phyloP scores from a whole-genome alignment of 2,113 vertebrate species.

The Stomatorhinus ivindoensis region DNA sequence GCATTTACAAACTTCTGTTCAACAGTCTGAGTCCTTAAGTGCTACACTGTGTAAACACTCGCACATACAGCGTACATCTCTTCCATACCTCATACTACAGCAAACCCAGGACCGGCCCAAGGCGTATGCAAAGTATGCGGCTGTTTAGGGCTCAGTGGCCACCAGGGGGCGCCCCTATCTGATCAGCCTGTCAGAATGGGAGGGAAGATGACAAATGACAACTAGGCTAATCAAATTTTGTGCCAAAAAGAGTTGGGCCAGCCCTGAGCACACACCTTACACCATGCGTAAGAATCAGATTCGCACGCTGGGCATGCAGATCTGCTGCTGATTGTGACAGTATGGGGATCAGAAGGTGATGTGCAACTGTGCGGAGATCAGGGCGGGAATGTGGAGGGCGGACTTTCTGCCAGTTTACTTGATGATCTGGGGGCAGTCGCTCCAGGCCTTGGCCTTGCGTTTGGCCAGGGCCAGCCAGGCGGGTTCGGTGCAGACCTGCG shows the following conservation, averaged over 20 bases:
- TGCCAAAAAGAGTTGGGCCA: not conserved
- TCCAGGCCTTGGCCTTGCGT: conserved; percentile 98
- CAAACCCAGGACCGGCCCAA: not conserved
- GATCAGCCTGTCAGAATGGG: not conserved
- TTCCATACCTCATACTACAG: not conserved
- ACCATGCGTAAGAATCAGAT: not conserved
- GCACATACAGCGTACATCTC: not conserved
- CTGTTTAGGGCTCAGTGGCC: not conserved
- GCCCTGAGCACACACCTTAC: not conserved
- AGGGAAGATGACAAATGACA: not conserved
- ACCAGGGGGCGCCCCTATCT: not conserved
- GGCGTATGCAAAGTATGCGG: not conserved
- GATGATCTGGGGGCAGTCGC: conserved; percentile 98
- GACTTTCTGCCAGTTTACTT: conserved; percentile 65
- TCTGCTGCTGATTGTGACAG: not conserved
- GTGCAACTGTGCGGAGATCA: conserved; percentile 3
- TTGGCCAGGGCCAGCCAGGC: conserved; percentile 96
- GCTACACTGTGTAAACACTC: not conserved
- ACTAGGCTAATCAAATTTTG: not conserved
- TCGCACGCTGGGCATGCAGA: not conserved
- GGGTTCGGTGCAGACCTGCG: conserved; percentile 86
- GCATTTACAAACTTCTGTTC: not conserved
- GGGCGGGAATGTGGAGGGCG: not conserved
- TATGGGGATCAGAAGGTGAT: not conserved
- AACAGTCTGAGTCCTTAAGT: not conserved